Base-by-base conservation (phyloP, 2,113 vertebrate species). In the Eleginops maclovinus region DNA sequence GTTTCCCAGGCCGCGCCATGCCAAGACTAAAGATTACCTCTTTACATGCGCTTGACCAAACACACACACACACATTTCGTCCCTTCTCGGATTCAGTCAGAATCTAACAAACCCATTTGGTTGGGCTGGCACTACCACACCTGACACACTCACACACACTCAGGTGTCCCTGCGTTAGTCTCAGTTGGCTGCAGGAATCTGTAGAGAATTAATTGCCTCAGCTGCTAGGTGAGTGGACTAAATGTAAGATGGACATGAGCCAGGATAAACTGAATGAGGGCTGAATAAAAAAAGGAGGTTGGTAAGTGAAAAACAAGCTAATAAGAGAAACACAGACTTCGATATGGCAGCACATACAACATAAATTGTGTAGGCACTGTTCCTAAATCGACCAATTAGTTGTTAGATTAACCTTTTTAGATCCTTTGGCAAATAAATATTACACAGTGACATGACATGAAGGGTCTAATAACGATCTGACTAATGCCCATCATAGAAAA, bases 151-250 rank as follows among this genome's bases (percentile, higher is more conserved):
- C 56, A 21, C 4, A 64, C 71, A 79, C 83, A 88, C 91, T 88
- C 91, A 93, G 91, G 91, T 93, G 91, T 88, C 67, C 19, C 40
- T 51, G 59, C 47, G 9, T 49, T 19, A 75, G 84, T 89, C 90
- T 90, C 91, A 83, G 83, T 88, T 88, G 90, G 84, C 84, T 17
- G 1, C 17, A 68, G 82, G 64, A 82, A 56, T 89, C 92, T 85
- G 49, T 83, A 24, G 91, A 92, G 88, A 86, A 54, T 75, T 77
- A 5, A 75, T 40, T 59, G 88, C 88, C 86, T 91, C 91, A 93
- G 91, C 89, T 93, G 92, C 77, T 77, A 78, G 67, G 63, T 83
- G 86, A 76, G 64, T 79, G 80, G 51, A 66, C 79, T 62, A 64
- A 75, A 77, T 10, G 17, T 40, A 31, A 75, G 63, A 86, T 90